Evolutionary conservation across 2,797 vertebrate genomes (phyloP), one percentile per base, ranked within the genome.

Genomic region (Adrianichthys oophorus): DNA sequence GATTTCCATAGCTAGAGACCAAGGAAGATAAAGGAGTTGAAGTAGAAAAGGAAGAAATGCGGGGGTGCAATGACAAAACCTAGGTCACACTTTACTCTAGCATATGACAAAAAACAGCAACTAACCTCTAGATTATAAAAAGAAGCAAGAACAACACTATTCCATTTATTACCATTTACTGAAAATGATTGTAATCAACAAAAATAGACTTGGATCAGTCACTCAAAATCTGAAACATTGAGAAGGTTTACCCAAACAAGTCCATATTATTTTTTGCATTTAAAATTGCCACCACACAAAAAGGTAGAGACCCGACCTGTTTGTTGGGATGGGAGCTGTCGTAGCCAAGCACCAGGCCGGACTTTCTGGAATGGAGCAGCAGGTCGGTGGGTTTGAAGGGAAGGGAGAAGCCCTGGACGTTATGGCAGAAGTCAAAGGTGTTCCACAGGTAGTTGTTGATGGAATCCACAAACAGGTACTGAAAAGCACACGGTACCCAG

Each of bases 391-490:
- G 96, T 74, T 92, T 92, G 90, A 99, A 99, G 3, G 95, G 95
- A 24, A 95, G 84, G 0, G 93, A 79, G 85, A 98, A 97, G 53
- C 94, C 94, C 53, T 94, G 93, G 4, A 98, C 78, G 0, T 72
- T 94, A 77, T 83, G 91, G 72, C 97, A 98, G 89, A 99, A 98
- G 91, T 99, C 94, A 0, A 92, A 94, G 0, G 95, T 96, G 90
- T 95, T 95, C 97, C 97, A 99, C 58, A 99, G 87, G 80, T 92
- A 97, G 1, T 93, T 91, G 64, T 93, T 93, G 0, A 92, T 93
- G 26, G 95, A 92, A 0, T 99, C 97, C 0, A 94, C 93, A 1
- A 99, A 99, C 63, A 99, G 93, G 60, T 99, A 99, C 98, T 99
- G 87, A 17, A 32, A 41, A 63, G 42, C 5, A 48, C 6, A 24